Conservation (phyloP, 2,888 invertebrate species). For the Bimastos eiseni region DNA sequence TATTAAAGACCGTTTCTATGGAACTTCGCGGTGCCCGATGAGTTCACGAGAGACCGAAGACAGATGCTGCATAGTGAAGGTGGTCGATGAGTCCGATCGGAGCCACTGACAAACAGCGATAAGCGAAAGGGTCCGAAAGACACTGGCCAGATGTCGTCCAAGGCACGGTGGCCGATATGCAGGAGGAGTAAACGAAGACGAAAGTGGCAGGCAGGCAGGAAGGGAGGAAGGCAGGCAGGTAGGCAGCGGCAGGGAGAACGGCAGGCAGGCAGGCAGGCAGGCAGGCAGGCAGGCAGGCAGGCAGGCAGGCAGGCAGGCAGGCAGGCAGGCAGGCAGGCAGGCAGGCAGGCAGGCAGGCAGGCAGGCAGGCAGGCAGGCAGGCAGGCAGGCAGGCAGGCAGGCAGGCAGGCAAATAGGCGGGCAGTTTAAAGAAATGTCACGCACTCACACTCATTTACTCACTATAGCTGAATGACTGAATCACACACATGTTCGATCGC, state of each 20-base stretch:
- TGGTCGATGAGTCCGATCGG: neutral
- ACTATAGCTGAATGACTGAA: too few relatives aligned
- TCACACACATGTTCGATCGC: too few relatives aligned
- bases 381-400: neutral
- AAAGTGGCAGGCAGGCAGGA: neutral
- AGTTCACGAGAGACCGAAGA: neutral
- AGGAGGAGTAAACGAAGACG: neutral
- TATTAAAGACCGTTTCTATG: conserved; percentile 5
- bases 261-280: conserved; percentile 5
- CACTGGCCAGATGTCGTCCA: neutral
- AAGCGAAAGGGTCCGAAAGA: conserved; percentile 7
- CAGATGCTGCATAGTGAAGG: neutral
- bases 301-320: neutral
- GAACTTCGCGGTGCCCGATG: neutral
- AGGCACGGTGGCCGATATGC: neutral
- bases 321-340: conserved; percentile 13
- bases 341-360: neutral
- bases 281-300: conserved; percentile 6
- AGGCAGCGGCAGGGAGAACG: neutral
- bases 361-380: neutral
- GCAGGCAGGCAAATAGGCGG: neutral
- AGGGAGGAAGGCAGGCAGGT: too few relatives aligned
- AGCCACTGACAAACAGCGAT: neutral
- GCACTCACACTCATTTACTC: too few relatives aligned
- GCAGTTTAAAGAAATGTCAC: too few relatives aligned